These are phyloP conservation scores for rabbit (Oryctolagus cuniculus) DNA, from an alignment of 2,113 vertebrate species.

Conservation along the genomic window DNA sequence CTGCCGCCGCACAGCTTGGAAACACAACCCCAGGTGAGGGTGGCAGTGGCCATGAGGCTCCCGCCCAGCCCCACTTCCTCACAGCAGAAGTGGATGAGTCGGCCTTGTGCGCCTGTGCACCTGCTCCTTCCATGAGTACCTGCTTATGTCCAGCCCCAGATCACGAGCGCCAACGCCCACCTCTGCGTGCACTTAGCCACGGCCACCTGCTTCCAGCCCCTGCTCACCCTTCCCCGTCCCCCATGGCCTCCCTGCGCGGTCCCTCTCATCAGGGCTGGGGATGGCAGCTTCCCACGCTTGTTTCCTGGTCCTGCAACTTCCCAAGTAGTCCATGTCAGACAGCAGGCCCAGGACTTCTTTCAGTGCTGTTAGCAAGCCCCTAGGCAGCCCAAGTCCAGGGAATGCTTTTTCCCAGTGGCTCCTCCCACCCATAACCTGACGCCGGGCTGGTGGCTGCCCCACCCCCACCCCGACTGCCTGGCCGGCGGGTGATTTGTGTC, in stretches of 20 bases:
- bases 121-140: not conserved
- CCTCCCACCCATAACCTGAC: slow-evolving; percentile 14
- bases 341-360: not conserved
- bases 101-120: not conserved
- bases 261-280: slow-evolving; percentile 9
- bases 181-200: too few species aligned
- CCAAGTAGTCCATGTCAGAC: slow-evolving; percentile 34
- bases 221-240: too few species aligned
- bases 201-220: too few species aligned
- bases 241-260: not conserved
- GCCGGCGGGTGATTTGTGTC: too few species aligned
- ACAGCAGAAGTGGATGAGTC: not conserved
- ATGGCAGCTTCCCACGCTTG: slow-evolving; percentile 12
- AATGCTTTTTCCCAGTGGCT: fast-evolving
- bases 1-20: not conserved
- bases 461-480: too few species aligned
- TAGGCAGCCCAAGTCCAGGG: not conserved
- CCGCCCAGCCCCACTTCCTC: not conserved
- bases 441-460: not conserved
- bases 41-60: too few species aligned
- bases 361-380: not conserved
- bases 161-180: too few species aligned
- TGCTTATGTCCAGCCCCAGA: too few species aligned
- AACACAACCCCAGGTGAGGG: not conserved
- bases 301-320: not conserved